Evolutionary conservation across 1,140 invertebrate species (phyloP).

Genomic region (Macrobrachium nipponense): DNA sequence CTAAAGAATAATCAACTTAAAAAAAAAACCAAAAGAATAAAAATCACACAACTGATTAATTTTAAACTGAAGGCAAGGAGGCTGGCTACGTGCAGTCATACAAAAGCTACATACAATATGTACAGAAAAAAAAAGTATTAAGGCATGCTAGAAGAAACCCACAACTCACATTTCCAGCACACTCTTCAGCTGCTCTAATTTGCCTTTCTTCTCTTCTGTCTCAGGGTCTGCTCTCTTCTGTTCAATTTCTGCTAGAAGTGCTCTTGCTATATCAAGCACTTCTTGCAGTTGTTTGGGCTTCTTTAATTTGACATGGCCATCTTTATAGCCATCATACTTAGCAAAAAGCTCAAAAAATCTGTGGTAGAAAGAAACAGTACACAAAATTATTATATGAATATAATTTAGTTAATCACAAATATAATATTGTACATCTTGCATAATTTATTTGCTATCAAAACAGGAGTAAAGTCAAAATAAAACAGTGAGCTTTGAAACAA

Average conservation of each 20-base stretch:
- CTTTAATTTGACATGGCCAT: conserved; percentile 97
- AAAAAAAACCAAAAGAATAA: too few relatives aligned
- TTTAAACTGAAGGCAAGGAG: too few relatives aligned
- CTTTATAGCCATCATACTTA: conserved; percentile 95
- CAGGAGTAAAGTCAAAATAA: too few relatives aligned
- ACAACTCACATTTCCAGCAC: conserved; percentile 95
- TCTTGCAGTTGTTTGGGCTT: conserved; percentile 97
- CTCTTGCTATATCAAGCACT: conserved; percentile 94
- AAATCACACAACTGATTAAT: too few relatives aligned
- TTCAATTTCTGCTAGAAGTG: conserved; percentile 88
- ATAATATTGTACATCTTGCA: neutral
- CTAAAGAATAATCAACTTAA: too few relatives aligned
- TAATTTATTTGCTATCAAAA: too few relatives aligned
- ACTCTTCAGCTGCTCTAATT: conserved; percentile 96
- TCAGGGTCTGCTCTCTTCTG: conserved; percentile 87
- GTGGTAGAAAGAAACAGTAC: conserved; percentile 48
- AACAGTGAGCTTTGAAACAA: too few relatives aligned
- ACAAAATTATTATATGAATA: neutral
- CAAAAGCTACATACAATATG: conserved; percentile 5
- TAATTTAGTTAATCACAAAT: neutral
- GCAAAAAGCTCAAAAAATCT: conserved; percentile 99
- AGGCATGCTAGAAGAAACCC: neutral
- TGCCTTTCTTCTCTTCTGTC: conserved; percentile 96
- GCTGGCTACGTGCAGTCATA: neutral
- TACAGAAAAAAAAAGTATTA: conserved; percentile 1